phyloP scores from a whole-genome alignment of 2,888 invertebrate genomes.

The Gerris lacustris region DNA sequence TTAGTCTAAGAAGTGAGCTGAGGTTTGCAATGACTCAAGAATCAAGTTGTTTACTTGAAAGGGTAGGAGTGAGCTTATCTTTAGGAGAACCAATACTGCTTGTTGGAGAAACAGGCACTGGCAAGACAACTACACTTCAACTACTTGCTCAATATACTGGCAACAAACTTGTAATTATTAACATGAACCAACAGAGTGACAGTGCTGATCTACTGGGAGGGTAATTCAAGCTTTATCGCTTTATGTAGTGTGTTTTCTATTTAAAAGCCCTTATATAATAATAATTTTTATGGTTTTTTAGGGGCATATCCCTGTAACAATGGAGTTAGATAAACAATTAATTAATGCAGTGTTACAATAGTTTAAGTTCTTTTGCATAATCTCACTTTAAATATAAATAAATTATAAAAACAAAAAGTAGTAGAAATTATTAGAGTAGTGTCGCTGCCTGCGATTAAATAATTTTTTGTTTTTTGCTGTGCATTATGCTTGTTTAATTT shows the following conservation, averaged over 20 bases:
- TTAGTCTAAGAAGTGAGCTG: constrained; percentile 14
- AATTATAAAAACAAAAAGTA: too few species aligned
- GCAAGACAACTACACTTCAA: constrained; percentile 92
- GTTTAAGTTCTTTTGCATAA: too few species aligned
- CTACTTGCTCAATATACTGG: constrained; percentile 74
- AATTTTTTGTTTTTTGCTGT: too few species aligned
- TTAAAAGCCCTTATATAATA: neutral
- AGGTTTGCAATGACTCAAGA: constrained; percentile 75
- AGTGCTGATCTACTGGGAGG: constrained; percentile 93
- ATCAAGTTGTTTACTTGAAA: constrained; percentile 70
- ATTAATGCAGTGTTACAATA: too few species aligned
- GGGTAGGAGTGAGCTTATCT: constrained; percentile 69
- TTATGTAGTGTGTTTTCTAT: neutral
- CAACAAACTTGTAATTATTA: constrained; percentile 80
- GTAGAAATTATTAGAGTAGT: too few species aligned
- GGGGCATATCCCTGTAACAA: too few species aligned
- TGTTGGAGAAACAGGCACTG: constrained; percentile 97
- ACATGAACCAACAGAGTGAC: constrained; percentile 98
- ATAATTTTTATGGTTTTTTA: too few species aligned
- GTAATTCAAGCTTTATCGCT: constrained; percentile 35
- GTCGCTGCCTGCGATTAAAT: too few species aligned
- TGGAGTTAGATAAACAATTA: too few species aligned
- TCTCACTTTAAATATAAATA: too few species aligned
- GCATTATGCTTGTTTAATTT: too few species aligned
- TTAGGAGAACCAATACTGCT: constrained; percentile 81